These are phyloP conservation scores for Alloscopus bannaensis DNA, from an alignment of 2,888 invertebrate species.

Conservation along the genomic window DNA sequence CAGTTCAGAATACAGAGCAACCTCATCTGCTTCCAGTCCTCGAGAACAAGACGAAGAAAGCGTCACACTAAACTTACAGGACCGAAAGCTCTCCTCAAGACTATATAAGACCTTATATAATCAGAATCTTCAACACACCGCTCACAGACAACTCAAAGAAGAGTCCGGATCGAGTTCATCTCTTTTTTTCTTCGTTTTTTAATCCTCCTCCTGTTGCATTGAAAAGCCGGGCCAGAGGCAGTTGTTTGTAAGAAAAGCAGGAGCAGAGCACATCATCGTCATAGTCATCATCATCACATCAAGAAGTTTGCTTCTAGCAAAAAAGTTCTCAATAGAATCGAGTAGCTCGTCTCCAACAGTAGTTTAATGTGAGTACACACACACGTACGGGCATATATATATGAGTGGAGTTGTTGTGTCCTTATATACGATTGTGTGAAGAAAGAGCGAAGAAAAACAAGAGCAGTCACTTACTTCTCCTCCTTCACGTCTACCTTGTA, in stretches of 20 bases:
- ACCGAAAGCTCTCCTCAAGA: constrained; percentile 12
- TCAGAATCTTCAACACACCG: constrained; percentile 29
- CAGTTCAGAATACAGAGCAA: constrained; percentile 2
- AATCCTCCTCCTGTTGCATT: constrained; percentile 43
- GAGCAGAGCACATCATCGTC: constrained; percentile 37
- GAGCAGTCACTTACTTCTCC: constrained; percentile 60
- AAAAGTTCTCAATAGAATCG: constrained; percentile 64
- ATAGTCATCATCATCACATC: constrained; percentile 24
- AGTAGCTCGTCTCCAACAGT: constrained; percentile 47
- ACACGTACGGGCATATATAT: too few relatives aligned
- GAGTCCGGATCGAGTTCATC: constrained; percentile 57
- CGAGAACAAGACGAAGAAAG: not conserved
- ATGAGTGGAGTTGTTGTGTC: too few relatives aligned
- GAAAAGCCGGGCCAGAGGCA: constrained; percentile 64
- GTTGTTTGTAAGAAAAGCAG: constrained; percentile 45
- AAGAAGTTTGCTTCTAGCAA: constrained; percentile 51
- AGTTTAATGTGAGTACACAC: constrained; percentile 20
- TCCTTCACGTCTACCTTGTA: constrained; percentile 22
- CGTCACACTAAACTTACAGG: constrained; percentile 12
- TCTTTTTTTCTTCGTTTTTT: constrained; percentile 26
- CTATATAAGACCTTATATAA: constrained; percentile 43
- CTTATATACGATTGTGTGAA: constrained; percentile 24
- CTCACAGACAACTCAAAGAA: constrained; percentile 25
- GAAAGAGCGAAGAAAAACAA: constrained; percentile 44
- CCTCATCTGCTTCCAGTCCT: constrained; percentile 1